Evolutionary conservation across 2,888 invertebrate species (phyloP).

Genomic region (Polydrusus tereticollis): DNA sequence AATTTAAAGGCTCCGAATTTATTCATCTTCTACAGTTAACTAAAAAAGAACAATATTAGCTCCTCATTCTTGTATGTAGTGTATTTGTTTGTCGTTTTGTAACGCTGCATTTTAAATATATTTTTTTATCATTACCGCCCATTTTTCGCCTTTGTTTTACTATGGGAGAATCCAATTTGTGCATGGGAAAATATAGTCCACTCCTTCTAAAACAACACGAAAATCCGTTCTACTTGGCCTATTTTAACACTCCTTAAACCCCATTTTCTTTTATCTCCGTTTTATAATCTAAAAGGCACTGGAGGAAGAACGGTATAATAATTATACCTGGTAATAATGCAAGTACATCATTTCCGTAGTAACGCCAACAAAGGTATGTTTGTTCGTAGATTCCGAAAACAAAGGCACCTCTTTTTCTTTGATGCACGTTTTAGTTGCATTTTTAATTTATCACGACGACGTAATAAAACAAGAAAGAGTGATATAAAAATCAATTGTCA

Average conservation of each 20-base stretch:
- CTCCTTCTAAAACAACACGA: background rate
- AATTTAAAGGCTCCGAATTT: no score
- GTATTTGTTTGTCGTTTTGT: no score
- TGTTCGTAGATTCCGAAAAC: constrained; percentile 19
- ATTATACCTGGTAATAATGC: constrained; percentile 28
- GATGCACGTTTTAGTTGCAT: background rate
- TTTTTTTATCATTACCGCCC: background rate
- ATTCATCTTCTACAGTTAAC: no score
- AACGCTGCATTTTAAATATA: background rate
- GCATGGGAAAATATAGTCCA: background rate
- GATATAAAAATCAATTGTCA: background rate
- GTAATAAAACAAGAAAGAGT: background rate
- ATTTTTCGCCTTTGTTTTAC: background rate
- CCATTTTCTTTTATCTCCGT: constrained; percentile 23
- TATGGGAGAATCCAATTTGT: constrained; percentile 9
- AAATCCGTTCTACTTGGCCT: constrained; percentile 18
- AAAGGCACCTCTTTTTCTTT: constrained; percentile 4
- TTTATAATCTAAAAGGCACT: constrained; percentile 34
- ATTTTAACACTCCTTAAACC: constrained; percentile 19
- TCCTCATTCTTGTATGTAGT: no score
- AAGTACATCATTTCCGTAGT: constrained; percentile 40
- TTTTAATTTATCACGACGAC: background rate
- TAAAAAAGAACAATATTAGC: no score
- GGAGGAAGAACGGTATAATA: constrained; percentile 35
- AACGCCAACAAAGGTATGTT: constrained; percentile 33